Evolutionary conservation across 2,797 vertebrate species (phyloP).

Genomic region (Hemitrygon akajei): DNA sequence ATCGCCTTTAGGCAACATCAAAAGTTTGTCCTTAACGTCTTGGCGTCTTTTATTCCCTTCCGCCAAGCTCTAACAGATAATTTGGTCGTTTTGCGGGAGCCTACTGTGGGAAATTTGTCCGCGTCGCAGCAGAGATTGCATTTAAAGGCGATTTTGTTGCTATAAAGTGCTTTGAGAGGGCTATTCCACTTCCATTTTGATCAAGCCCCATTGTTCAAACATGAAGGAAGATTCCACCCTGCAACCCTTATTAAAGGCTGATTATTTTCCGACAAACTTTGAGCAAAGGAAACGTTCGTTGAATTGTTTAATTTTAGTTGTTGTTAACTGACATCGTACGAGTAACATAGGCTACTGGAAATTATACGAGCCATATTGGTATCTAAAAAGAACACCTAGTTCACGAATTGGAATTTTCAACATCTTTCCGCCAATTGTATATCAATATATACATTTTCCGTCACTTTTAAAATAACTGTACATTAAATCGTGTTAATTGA

Average conservation of each 20-base stretch:
- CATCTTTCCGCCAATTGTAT: background rate
- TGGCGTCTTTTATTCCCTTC: no score
- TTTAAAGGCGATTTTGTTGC: no score
- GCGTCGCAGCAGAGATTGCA: no score
- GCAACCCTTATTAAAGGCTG: no score
- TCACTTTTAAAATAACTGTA: background rate
- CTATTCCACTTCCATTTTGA: no score
- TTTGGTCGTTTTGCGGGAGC: no score
- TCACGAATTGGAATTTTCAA: background rate
- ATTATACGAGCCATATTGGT: background rate
- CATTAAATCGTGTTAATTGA: background rate
- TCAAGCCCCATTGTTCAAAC: background rate
- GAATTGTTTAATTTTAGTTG: background rate
- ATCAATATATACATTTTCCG: background rate
- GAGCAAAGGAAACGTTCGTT: background rate
- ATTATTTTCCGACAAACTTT: background rate
- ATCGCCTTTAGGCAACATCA: no score
- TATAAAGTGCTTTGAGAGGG: no score
- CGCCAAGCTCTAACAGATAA: no score
- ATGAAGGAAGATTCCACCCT: background rate
- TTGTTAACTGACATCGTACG: background rate
- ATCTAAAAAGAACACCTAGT: background rate
- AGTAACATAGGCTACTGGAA: background rate
- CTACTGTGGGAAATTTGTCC: no score
- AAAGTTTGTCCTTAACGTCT: no score